Evolutionary conservation across 2,797 vertebrate species (phyloP).

Genomic region (Lateolabrax maculatus): DNA sequence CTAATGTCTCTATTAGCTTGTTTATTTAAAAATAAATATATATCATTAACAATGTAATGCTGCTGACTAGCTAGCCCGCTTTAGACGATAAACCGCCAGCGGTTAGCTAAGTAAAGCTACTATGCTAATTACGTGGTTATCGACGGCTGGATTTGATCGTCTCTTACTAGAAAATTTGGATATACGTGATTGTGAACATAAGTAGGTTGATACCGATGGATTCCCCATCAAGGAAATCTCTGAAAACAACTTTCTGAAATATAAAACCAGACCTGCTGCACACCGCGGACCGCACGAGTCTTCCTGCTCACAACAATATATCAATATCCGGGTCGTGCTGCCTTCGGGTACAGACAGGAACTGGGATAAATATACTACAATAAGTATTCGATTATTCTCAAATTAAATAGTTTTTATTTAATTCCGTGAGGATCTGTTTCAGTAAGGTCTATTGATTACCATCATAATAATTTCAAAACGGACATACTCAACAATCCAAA

Average conservation of each 20-base stretch:
- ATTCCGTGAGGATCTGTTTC: not conserved
- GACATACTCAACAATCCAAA: not conserved
- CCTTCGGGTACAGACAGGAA: not conserved
- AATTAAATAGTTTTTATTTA: not conserved
- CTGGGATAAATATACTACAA: accelerated
- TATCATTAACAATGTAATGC: not conserved
- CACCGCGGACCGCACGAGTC: not conserved
- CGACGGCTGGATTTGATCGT: accelerated
- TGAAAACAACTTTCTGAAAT: slow-evolving; percentile 17
- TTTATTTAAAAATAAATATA: no score
- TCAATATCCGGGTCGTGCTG: slow-evolving; percentile 63
- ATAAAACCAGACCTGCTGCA: slow-evolving; percentile 35
- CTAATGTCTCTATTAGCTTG: not conserved
- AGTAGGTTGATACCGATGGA: accelerated
- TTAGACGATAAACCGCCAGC: not conserved
- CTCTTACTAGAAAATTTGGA: accelerated
- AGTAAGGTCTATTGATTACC: not conserved
- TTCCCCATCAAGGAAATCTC: accelerated
- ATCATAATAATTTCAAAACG: not conserved
- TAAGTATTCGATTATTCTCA: not conserved
- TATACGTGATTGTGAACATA: not conserved
- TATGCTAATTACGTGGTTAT: not conserved
- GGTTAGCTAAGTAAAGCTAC: slow-evolving; percentile 11
- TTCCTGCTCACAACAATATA: not conserved
- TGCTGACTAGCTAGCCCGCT: not conserved